Percentiles rank a stretch among this genome's conserved stretches.
These are phyloP conservation scores for Plecotus auritus DNA, from an alignment of 2,113 vertebrate species.

Conservation along the genomic window DNA sequence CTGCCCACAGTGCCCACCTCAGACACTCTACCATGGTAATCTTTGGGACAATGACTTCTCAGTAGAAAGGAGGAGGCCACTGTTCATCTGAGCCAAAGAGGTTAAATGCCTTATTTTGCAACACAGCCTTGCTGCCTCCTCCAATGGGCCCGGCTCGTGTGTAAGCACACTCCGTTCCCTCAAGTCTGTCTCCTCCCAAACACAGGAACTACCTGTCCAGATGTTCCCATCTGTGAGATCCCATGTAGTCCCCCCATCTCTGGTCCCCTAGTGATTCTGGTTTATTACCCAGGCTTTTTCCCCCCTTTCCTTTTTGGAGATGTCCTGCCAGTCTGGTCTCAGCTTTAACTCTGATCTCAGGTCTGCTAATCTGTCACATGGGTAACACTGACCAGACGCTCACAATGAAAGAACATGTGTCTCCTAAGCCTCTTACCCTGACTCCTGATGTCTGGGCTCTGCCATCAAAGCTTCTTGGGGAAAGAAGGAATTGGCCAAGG, in stretches of 20 bases:
- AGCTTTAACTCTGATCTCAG: background rate
- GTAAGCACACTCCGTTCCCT: background rate
- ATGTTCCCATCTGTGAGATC: background rate
- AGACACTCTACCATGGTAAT: background rate
- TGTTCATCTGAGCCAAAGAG: background rate
- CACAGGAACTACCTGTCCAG: background rate
- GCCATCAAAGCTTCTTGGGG: background rate
- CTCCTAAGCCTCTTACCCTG: background rate
- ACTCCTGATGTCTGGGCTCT: background rate
- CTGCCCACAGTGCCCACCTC: background rate
- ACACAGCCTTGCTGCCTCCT: background rate
- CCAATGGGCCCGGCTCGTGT: too few species aligned
- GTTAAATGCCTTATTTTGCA: background rate
- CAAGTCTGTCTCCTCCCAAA: background rate
- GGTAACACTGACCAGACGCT: background rate
- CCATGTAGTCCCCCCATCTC: background rate
- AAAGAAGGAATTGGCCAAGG: background rate
- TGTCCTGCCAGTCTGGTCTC: constrained; percentile 22
- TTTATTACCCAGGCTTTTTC: background rate
- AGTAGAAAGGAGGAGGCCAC: background rate
- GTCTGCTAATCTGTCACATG: background rate
- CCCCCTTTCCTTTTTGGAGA: background rate
- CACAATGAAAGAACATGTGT: background rate
- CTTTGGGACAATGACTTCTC: background rate
- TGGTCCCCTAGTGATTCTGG: background rate